Evolutionary conservation across 2,888 invertebrate genomes (phyloP).

Genomic region (Heliconius ethilla): DNA sequence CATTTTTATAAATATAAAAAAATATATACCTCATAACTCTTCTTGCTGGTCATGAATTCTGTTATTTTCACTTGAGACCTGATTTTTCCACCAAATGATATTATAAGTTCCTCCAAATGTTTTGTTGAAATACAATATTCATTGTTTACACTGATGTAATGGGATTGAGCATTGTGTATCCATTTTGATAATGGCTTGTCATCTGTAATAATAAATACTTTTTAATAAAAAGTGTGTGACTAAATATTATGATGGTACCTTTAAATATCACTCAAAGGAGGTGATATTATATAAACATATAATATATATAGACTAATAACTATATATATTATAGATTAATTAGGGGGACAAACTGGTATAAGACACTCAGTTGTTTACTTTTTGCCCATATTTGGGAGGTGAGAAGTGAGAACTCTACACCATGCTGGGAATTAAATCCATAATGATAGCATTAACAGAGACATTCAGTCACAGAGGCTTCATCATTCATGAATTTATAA

Average conservation of each 20-base stretch:
- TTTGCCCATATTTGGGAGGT: too few species aligned
- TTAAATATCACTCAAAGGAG: background rate
- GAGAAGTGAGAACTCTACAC: too few species aligned
- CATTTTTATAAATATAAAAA: background rate
- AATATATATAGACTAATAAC: too few species aligned
- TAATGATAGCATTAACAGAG: too few species aligned
- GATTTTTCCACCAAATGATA: conserved; percentile 60
- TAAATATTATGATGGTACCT: background rate
- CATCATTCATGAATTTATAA: too few species aligned
- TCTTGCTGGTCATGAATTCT: conserved; percentile 90
- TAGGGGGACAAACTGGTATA: too few species aligned
- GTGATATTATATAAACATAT: too few species aligned
- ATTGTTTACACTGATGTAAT: conserved; percentile 60
- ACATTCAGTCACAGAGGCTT: too few species aligned
- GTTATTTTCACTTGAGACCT: conserved; percentile 73
- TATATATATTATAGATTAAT: background rate
- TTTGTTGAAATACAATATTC: conserved; percentile 71
- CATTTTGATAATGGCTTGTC: conserved; percentile 57
- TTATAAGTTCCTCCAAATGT: conserved; percentile 65
- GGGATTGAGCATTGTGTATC: conserved; percentile 56
- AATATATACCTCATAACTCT: conserved; percentile 86
- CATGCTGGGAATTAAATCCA: too few species aligned
- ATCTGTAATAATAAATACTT: conserved; percentile 49
- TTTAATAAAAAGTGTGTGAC: background rate
- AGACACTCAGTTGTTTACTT: too few species aligned